These are phyloP conservation scores for Aeoliscus strigatus DNA, from an alignment of 2,797 vertebrate genomes.

Conservation along the genomic window DNA sequence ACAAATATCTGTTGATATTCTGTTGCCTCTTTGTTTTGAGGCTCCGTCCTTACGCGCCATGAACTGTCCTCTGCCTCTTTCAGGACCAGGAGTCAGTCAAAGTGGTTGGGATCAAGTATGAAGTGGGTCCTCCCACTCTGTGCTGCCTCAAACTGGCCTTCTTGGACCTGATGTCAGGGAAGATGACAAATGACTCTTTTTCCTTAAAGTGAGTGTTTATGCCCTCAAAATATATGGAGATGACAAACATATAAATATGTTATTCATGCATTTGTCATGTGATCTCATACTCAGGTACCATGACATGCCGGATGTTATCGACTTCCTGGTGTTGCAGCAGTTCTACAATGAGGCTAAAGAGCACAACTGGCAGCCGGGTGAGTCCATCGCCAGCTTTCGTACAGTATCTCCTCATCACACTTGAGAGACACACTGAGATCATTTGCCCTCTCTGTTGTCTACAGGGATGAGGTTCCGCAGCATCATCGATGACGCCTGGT, in stretches of 20 bases:
- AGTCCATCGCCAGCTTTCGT: conserved; percentile 14
- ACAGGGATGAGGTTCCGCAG: conserved; percentile 80
- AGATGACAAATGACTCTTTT: conserved; percentile 97
- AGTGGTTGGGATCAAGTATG: conserved; percentile 96
- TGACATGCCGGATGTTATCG: conserved; percentile 99
- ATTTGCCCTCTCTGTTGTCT: not conserved
- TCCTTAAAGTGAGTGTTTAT: conserved; percentile 87
- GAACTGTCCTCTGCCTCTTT: conserved; percentile 7
- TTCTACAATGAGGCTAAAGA: conserved; percentile 98
- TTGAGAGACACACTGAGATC: not conserved
- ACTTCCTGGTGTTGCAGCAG: conserved; percentile 95
- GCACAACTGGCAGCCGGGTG: conserved; percentile 94
- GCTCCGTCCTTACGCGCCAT: too few relatives aligned
- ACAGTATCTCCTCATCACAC: not conserved
- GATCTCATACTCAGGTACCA: conserved; percentile 86
- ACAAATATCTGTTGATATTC: not conserved
- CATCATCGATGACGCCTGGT: conserved; percentile 98
- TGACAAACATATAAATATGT: not conserved
- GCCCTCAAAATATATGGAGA: not conserved
- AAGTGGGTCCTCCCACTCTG: conserved; percentile 92
- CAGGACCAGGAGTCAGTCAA: conserved; percentile 98
- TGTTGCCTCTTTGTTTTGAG: too few relatives aligned
- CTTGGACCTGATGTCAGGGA: conserved; percentile 92
- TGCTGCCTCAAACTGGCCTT: conserved; percentile 97
- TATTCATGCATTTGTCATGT: not conserved